phyloP scores from a whole-genome alignment of 2,888 invertebrate genomes.

The Harpalus rufipes region DNA sequence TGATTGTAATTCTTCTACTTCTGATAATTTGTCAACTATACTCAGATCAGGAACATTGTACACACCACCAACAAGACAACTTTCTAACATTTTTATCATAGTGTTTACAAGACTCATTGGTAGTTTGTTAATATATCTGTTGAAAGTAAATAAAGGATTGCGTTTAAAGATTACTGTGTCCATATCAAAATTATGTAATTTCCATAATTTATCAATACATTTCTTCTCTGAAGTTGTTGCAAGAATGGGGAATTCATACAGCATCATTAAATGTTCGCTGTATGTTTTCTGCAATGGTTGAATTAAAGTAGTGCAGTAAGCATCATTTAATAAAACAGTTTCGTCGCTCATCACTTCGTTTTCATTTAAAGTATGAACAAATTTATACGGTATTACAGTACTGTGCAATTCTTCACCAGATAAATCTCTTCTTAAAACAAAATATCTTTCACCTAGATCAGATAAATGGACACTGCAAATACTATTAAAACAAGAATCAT shows the following conservation, averaged over 20 bases:
- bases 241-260: slow-evolving; percentile 53
- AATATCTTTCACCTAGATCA: slow-evolving; percentile 17
- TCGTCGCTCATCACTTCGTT: background rate
- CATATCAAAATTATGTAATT: slow-evolving; percentile 40
- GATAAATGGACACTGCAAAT: background rate
- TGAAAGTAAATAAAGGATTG: slow-evolving; percentile 2
- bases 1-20: slow-evolving; percentile 10
- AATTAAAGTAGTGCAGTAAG: slow-evolving; percentile 8
- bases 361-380: slow-evolving; percentile 34
- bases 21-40: background rate
- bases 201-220: slow-evolving; percentile 37
- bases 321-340: background rate
- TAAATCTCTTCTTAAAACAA: slow-evolving; percentile 58
- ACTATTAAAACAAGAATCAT: background rate
- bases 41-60: slow-evolving; percentile 6
- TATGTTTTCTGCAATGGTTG: slow-evolving; percentile 35
- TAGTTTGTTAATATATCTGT: slow-evolving; percentile 32
- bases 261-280: slow-evolving; percentile 54
- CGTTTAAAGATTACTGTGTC: slow-evolving; percentile 43
- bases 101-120: background rate
- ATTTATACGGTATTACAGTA: background rate
- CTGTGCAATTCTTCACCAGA: slow-evolving; percentile 34
- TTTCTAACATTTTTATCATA: background rate
- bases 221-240: slow-evolving; percentile 38
- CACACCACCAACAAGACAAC: background rate